phyloP scores from a whole-genome alignment of 2,888 invertebrate genomes.

The Marasmarcha lunaedactyla region DNA sequence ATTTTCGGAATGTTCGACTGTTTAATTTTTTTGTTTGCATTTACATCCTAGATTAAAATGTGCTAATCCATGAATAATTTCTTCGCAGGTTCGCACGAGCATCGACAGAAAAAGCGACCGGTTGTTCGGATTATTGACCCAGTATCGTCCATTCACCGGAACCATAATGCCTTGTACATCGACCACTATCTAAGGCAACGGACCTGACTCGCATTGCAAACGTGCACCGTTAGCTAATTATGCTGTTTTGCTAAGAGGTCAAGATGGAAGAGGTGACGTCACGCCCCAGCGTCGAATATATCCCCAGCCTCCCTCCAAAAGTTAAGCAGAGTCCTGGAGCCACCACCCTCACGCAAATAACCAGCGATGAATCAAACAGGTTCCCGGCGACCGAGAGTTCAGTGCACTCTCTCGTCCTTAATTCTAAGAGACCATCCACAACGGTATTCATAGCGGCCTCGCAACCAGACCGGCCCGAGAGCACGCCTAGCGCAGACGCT shows the following conservation, averaged over 20 bases:
- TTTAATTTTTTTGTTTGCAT: too few species aligned
- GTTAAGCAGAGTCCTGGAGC: conserved; percentile 50
- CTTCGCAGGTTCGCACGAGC: conserved; percentile 32
- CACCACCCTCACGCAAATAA: conserved; percentile 59
- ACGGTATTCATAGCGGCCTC: conserved; percentile 68
- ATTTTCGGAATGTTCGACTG: too few species aligned
- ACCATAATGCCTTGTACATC: conserved; percentile 65
- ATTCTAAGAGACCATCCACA: conserved; percentile 62
- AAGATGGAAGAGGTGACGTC: conserved; percentile 68
- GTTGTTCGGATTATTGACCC: conserved; percentile 47
- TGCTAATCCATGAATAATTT: conserved; percentile 24
- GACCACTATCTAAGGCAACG: conserved; percentile 38
- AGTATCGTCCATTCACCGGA: conserved; percentile 53
- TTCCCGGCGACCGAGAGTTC: conserved; percentile 55
- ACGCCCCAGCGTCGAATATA: conserved; percentile 53
- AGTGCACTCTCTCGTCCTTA: conserved; percentile 69
- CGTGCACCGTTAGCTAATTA: conserved; percentile 53
- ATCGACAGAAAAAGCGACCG: conserved; percentile 31
- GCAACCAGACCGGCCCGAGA: conserved; percentile 59
- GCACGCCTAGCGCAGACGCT: conserved; percentile 51
- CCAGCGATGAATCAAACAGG: conserved; percentile 45
- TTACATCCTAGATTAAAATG: neutral
- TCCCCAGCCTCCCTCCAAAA: conserved; percentile 71
- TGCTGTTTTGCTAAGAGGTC: conserved; percentile 44
- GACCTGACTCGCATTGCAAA: conserved; percentile 51